phyloP scores from a whole-genome alignment of 2,797 vertebrate genomes.

The Sciaenops ocellatus region DNA sequence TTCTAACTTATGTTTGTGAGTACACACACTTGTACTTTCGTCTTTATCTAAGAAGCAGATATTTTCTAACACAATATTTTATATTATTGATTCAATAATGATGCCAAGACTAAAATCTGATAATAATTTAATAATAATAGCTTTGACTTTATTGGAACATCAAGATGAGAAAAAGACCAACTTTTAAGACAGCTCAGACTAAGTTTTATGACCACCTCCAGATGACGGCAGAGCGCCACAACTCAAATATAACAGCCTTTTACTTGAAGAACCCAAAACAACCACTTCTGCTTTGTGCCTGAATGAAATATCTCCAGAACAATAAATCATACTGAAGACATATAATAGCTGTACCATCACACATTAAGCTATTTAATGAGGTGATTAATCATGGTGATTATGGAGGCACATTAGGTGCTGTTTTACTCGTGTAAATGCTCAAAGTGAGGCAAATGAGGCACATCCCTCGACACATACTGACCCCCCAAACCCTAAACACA shows the following conservation, averaged over 20 bases:
- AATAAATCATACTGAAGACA: not conserved
- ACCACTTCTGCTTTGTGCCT: not conserved
- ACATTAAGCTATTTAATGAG: slow-evolving; percentile 33
- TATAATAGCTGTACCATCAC: slow-evolving; percentile 5
- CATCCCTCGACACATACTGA: slow-evolving; percentile 10
- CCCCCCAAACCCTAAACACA: slow-evolving; percentile 12
- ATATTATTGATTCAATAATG: too few species aligned
- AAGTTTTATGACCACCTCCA: too few species aligned
- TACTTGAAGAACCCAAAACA: not conserved
- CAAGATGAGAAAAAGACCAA: too few species aligned
- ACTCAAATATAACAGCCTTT: not conserved
- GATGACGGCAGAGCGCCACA: too few species aligned
- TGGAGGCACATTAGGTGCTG: slow-evolving; percentile 7
- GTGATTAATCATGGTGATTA: slow-evolving; percentile 43
- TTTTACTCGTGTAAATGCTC: slow-evolving; percentile 26
- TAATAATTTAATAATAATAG: too few species aligned
- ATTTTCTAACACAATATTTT: too few species aligned
- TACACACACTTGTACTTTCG: too few species aligned
- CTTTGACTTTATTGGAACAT: too few species aligned
- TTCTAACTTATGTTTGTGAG: too few species aligned
- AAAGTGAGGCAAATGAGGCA: slow-evolving; percentile 26
- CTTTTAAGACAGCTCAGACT: too few species aligned
- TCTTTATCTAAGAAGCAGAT: too few species aligned
- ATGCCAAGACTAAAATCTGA: too few species aligned
- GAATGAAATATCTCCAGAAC: not conserved